Percentiles rank a stretch among this genome's conserved stretches.
phyloP scores from a whole-genome alignment of 2,888 invertebrate species.

The Achlya flavicornis region DNA sequence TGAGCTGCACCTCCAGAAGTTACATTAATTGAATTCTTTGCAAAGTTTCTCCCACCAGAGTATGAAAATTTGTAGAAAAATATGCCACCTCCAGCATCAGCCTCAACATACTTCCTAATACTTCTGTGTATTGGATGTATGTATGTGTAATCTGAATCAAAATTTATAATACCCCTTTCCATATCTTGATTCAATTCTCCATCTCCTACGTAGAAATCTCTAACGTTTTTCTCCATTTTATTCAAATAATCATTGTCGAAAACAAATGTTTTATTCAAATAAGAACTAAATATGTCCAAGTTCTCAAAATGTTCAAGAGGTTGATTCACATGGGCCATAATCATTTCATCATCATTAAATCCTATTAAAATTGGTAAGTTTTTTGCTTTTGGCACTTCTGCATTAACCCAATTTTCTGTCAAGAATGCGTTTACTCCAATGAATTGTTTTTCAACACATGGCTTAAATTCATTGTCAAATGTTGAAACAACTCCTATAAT shows the following conservation, averaged over 20 bases:
- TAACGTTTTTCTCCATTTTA: conserved; percentile 36
- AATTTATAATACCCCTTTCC: conserved; percentile 41
- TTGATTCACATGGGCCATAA: conserved; percentile 26
- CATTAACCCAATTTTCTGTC: conserved; percentile 43
- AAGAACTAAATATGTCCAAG: conserved; percentile 32
- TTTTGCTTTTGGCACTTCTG: conserved; percentile 44
- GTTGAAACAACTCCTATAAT: conserved; percentile 41
- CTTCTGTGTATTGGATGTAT: conserved; percentile 50
- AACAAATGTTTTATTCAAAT: conserved; percentile 33
- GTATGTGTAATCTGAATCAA: conserved; percentile 56
- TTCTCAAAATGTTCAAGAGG: conserved; percentile 33
- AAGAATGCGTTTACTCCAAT: conserved; percentile 51
- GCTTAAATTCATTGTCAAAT: conserved; percentile 40
- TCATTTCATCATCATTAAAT: conserved; percentile 51
- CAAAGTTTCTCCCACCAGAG: conserved; percentile 44
- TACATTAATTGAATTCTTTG: conserved; percentile 32
- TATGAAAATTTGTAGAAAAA: conserved; percentile 64
- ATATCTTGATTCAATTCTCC: conserved; percentile 32
- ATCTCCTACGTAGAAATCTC: conserved; percentile 58
- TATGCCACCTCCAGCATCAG: conserved; percentile 36
- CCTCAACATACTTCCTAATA: conserved; percentile 44
- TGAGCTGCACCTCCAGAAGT: conserved; percentile 46
- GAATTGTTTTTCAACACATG: conserved; percentile 56
- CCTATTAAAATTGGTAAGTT: conserved; percentile 54
- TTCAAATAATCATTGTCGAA: conserved; percentile 31